Percentiles rank a stretch among this genome's conserved stretches.
Evolutionary conservation across 2,888 invertebrate species (phyloP).

Genomic region (Lasioglossum villosulum): DNA sequence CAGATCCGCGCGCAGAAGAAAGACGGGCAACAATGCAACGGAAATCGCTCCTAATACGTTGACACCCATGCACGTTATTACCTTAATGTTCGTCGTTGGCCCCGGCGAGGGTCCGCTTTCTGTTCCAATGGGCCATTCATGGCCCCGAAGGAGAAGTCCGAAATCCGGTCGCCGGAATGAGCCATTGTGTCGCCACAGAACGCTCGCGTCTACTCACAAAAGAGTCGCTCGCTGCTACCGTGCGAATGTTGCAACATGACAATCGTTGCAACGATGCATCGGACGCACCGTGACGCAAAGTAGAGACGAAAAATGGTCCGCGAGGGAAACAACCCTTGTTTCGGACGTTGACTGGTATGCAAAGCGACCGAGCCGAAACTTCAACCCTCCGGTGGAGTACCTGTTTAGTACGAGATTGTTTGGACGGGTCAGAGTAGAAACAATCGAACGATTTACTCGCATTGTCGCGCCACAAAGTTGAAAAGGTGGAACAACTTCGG

Average conservation of each 20-base stretch:
- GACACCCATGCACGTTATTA: slow-evolving; percentile 74
- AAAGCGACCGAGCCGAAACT: background rate
- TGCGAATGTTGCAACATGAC: slow-evolving; percentile 65
- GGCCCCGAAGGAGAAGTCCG: slow-evolving; percentile 62
- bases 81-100: slow-evolving; percentile 62
- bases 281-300: slow-evolving; percentile 56
- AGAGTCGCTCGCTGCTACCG: slow-evolving; percentile 64
- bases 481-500: background rate
- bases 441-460: background rate
- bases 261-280: slow-evolving; percentile 64
- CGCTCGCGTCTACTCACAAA: slow-evolving; percentile 59
- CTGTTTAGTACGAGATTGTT: background rate
- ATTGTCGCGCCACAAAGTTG: background rate
- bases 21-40: slow-evolving; percentile 70
- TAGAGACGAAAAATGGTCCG: slow-evolving; percentile 36
- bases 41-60: slow-evolving; percentile 73
- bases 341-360: background rate
- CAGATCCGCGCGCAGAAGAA: background rate
- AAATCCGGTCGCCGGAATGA: slow-evolving; percentile 75
- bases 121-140: slow-evolving; percentile 71
- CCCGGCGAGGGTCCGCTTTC: slow-evolving; percentile 44
- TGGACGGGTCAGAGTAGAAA: slow-evolving; percentile 1
- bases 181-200: slow-evolving; percentile 71
- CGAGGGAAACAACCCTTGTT: slow-evolving; percentile 1
- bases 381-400: background rate